Conservation (phyloP, 64 coral and sea anemone species). For the Exaiptasia diaphana region DNA sequence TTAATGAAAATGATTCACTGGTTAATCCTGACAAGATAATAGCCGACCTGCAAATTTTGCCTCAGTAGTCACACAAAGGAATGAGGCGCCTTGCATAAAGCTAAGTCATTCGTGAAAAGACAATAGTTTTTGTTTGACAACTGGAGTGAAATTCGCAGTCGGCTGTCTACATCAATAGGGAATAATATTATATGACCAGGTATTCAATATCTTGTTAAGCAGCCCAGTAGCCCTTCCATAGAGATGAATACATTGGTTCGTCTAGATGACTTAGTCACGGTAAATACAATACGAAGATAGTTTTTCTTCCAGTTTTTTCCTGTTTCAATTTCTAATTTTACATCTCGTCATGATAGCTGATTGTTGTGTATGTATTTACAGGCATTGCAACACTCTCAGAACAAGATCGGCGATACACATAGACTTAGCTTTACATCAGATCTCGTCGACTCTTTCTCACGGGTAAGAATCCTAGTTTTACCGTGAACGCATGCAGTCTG, state of each 20-base stretch:
- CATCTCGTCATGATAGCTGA: no score
- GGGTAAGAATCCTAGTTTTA: slow-evolving; percentile 25
- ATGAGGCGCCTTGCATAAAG: no score
- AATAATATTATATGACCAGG: neutral
- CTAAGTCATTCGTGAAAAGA: no score
- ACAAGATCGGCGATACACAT: slow-evolving; percentile 65
- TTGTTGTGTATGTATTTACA: neutral
- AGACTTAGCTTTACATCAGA: slow-evolving; percentile 72
- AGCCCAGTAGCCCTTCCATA: slow-evolving; percentile 40
- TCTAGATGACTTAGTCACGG: slow-evolving; percentile 70
- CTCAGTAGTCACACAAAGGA: no score
- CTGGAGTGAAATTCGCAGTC: no score
- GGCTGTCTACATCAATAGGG: no score
- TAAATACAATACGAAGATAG: slow-evolving; percentile 1
- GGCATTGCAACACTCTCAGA: slow-evolving; percentile 88
- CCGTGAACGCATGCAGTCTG: neutral
- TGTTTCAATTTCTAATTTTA: neutral
- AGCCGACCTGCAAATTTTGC: no score
- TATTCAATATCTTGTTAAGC: neutral
- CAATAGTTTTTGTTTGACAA: no score
- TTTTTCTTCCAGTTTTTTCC: neutral
- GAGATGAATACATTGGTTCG: slow-evolving; percentile 72
- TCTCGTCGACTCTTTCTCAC: slow-evolving; percentile 72
- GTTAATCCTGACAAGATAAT: no score
- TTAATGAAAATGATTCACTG: no score